phyloP scores from a whole-genome alignment of 1,140 invertebrate species.

The Drosophila paulistorum region DNA sequence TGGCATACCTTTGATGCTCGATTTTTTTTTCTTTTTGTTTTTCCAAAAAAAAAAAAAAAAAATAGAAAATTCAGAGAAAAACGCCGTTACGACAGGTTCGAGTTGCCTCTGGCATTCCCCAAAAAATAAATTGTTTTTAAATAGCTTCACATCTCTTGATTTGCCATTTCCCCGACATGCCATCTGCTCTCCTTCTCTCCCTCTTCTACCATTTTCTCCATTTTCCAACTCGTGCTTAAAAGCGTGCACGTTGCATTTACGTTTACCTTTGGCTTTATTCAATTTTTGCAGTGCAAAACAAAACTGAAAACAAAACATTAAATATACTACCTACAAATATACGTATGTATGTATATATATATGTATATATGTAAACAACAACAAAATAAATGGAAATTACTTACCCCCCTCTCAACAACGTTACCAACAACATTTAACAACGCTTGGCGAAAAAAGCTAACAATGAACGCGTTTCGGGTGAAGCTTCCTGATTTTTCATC shows the following conservation, averaged over 20 bases:
- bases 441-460: conserved; percentile 53
- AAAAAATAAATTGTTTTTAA: conserved; percentile 79
- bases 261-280: conserved; percentile 23
- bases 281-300: conserved; percentile 15
- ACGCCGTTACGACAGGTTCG: conserved; percentile 29
- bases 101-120: conserved; percentile 18
- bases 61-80: conserved; percentile 27
- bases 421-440: conserved; percentile 1
- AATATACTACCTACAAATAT: conserved; percentile 6
- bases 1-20: conserved; percentile 65
- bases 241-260: conserved; percentile 25
- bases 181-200: not conserved
- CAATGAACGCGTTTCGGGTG: conserved; percentile 66
- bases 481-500: conserved; percentile 54
- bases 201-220: not conserved
- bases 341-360: no score
- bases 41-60: conserved; percentile 38
- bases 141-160: conserved; percentile 64
- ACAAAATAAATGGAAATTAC: no score
- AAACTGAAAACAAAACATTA: conserved; percentile 11
- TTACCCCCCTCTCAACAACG: no score
- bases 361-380: no score
- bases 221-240: not conserved
- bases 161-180: conserved; percentile 8
- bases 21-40: conserved; percentile 37